These are phyloP conservation scores for Boloria euphrosyne DNA, from an alignment of 2,888 invertebrate genomes.

Conservation along the genomic window DNA sequence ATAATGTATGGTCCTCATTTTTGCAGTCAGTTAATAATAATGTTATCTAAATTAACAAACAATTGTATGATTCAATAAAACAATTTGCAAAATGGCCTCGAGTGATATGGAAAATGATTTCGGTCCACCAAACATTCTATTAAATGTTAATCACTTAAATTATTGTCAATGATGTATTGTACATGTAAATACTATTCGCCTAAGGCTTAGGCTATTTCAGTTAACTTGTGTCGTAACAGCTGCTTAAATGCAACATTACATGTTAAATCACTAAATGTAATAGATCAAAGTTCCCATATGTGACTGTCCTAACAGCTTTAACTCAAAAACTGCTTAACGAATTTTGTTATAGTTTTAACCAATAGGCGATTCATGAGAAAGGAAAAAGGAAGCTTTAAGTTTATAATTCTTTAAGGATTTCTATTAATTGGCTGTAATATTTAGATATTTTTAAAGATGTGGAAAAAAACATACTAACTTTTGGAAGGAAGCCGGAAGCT, in stretches of 20 bases:
- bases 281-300: no score
- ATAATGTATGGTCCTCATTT: neutral
- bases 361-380: no score
- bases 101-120: slow-evolving; percentile 19
- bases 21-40: neutral
- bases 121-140: slow-evolving; percentile 9
- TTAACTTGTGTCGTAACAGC: neutral
- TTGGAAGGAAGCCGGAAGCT: no score
- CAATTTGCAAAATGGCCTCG: slow-evolving; percentile 11
- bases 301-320: no score
- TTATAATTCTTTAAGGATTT: no score
- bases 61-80: slow-evolving; percentile 3
- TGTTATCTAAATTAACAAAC: slow-evolving; percentile 1
- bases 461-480: no score
- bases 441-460: no score
- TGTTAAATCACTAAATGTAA: no score
- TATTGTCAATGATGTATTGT: slow-evolving; percentile 11
- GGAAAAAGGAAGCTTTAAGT: no score
- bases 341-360: no score
- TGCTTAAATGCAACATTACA: neutral
- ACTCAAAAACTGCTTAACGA: no score
- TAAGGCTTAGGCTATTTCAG: neutral
- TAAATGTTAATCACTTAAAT: slow-evolving; percentile 16
- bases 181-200: slow-evolving; percentile 8
- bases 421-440: no score